Base-by-base conservation (phyloP, 1,140 invertebrate species). In the Trichoplusia ni region DNA sequence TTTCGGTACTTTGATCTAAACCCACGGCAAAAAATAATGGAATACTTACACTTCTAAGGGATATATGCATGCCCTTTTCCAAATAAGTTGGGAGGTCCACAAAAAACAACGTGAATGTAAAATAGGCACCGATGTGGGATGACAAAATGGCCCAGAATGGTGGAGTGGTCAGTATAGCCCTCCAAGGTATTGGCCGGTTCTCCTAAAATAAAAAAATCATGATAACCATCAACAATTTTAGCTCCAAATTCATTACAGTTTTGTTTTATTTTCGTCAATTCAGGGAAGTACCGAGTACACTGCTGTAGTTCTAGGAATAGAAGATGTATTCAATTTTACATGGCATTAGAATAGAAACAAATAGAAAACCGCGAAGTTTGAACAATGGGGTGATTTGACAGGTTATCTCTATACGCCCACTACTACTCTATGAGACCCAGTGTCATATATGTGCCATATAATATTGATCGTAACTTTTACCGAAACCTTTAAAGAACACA, bases 81-180 rank as follows among this genome's bases (percentile, higher is more conserved):
- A 96, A 88, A 75, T 95, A 96, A 0, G 93, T 94, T 1, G 95
- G 95, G 46, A 96, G 90, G 64, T 94, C 92, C 0, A 94, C 94
- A 8, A 96, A 90, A 70, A 96, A 92, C 0, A 94, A 93, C 58
- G 94, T 94, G 70, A 93, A 94, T 4, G 92, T 93, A 91, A 93
- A 94, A 66, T 94, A 93, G 66, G 92, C 92, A 2, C 93, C 93
- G 63, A 94, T 91, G 72, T 96, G 94, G 0, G 92, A 91, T 0
- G 93, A 73, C 54, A 94, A 84, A 18, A 94, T 91, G 0, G 94
- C 94, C 93, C 93, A 95, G 0, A 95, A 89, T 0, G 94, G 92
- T 2, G 85, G 72, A 1, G 93, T 94, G 3, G 82, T 93, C 0
- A 95, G 75, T 33, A 96, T 94, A n/a, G 88, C 64, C 9, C 80